These are phyloP conservation scores for Trematocara marginatum DNA, from an alignment of 2,113 vertebrate genomes.

Conservation along the genomic window DNA sequence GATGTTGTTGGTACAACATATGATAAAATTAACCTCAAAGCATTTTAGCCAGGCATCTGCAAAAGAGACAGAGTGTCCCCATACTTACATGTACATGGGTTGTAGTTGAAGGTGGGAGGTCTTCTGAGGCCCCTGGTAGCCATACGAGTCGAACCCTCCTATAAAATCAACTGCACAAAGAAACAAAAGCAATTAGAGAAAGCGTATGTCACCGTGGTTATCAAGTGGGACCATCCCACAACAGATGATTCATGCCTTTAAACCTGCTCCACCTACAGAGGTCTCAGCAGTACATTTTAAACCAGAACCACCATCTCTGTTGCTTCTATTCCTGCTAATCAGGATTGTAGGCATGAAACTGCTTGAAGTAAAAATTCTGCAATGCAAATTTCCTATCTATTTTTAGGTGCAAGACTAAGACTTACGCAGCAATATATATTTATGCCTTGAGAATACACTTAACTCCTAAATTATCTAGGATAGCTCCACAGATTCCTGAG, in stretches of 20 bases:
- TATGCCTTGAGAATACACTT: slow-evolving; percentile 33
- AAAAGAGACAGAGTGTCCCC: not conserved
- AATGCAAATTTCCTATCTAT: slow-evolving; percentile 9
- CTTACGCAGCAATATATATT: slow-evolving; percentile 28
- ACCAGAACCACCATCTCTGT: not conserved
- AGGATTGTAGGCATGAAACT: not conserved
- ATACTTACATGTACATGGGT: slow-evolving; percentile 99
- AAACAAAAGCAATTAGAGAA: slow-evolving; percentile 18
- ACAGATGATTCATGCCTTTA: slow-evolving; percentile 20
- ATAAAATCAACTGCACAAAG: slow-evolving; percentile 92
- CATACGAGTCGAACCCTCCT: slow-evolving; percentile 98
- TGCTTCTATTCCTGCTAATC: not conserved
- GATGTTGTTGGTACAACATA: not conserved
- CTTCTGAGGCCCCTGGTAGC: slow-evolving; percentile 99
- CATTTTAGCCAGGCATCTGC: not conserved
- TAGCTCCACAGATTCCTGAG: not conserved
- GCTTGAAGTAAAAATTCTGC: not conserved
- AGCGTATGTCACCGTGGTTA: not conserved
- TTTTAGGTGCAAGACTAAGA: slow-evolving; percentile 21
- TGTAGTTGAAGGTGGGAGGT: slow-evolving; percentile 98
- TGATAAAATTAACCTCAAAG: not conserved
- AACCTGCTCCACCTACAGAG: slow-evolving; percentile 10
- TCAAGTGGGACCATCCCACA: slow-evolving; percentile 7
- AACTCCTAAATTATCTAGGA: slow-evolving; percentile 47
- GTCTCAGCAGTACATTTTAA: not conserved